These are phyloP conservation scores for Desmodus rotundus DNA, from an alignment of 2,113 vertebrate genomes.

Conservation along the genomic window DNA sequence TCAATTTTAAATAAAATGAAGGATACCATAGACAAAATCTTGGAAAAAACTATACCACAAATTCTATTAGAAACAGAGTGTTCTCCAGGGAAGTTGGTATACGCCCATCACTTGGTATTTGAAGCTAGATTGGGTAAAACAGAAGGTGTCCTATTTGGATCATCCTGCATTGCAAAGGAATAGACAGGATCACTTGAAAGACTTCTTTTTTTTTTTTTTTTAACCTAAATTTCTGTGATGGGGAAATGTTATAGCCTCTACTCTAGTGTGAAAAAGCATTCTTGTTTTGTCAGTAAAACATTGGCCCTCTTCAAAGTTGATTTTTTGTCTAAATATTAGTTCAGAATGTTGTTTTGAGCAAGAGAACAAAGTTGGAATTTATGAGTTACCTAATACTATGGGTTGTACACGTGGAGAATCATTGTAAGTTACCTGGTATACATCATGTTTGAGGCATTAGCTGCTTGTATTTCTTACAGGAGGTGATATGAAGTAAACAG, in stretches of 20 bases:
- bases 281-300: constrained; percentile 17
- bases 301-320: background rate
- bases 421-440: background rate
- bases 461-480: background rate
- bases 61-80: background rate
- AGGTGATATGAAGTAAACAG: constrained; percentile 4
- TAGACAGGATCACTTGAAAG: background rate
- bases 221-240: background rate
- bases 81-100: background rate
- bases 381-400: background rate
- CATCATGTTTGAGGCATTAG: background rate
- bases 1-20: constrained; percentile 5
- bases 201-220: background rate
- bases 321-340: background rate
- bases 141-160: background rate
- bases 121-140: constrained; percentile 18
- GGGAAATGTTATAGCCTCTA: background rate
- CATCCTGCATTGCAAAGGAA: background rate
- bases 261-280: background rate
- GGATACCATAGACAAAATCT: background rate
- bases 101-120: background rate
- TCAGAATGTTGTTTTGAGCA: background rate
- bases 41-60: background rate
- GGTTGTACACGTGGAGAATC: background rate
- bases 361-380: background rate